Percentiles rank a stretch among this genome's conserved stretches.
phyloP scores from a whole-genome alignment of 2,797 vertebrate species.

The Neoniphon sammara region DNA sequence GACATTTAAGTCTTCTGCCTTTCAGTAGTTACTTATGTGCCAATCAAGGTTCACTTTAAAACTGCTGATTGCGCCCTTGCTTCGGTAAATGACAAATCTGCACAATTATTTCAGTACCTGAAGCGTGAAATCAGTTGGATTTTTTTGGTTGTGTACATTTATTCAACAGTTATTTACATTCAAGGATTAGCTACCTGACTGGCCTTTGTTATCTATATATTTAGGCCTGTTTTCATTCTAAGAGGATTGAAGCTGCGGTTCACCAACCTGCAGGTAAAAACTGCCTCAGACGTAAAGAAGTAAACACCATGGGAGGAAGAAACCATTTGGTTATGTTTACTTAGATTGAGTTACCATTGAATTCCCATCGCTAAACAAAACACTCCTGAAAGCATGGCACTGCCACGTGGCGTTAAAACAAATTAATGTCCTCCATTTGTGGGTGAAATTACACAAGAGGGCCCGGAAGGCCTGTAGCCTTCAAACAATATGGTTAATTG shows the following conservation, averaged over 20 bases:
- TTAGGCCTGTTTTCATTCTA: conserved; percentile 1
- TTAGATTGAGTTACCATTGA: conserved; percentile 69
- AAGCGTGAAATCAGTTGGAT: background rate
- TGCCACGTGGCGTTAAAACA: conserved; percentile 38
- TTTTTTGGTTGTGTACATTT: background rate
- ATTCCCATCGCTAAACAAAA: conserved; percentile 63
- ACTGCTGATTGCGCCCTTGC: background rate
- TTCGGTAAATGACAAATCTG: background rate
- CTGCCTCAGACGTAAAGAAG: conserved; percentile 9
- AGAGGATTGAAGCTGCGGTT: conserved; percentile 8
- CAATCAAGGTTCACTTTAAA: background rate
- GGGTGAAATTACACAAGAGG: conserved; percentile 40
- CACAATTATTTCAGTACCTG: conserved; percentile 2
- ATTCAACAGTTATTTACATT: background rate
- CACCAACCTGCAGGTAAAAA: conserved; percentile 15
- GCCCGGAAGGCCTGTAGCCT: conserved; percentile 45
- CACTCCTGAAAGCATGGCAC: conserved; percentile 14
- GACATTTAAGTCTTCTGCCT: background rate
- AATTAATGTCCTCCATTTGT: conserved; percentile 65
- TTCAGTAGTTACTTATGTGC: background rate
- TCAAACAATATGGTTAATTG: conserved; percentile 52
- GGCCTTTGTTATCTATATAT: conserved; percentile 2
- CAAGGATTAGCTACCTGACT: background rate
- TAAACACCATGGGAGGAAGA: conserved; percentile 1
- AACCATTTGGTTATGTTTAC: conserved; percentile 29